Conservation (phyloP, 2,888 invertebrate species). For the Lithosia quadra region DNA sequence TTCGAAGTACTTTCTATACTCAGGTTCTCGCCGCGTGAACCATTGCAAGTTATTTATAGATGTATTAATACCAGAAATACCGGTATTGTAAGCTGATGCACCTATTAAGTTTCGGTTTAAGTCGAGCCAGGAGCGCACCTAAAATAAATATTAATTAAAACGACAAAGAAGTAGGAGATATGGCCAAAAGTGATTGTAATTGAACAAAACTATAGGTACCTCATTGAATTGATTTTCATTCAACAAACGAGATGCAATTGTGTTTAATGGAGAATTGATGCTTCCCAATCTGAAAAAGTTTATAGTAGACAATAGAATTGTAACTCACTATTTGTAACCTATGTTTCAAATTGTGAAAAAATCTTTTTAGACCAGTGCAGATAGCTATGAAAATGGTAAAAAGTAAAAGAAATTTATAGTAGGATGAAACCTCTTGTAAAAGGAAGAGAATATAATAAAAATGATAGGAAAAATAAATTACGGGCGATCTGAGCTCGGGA, state of each 20-base stretch:
- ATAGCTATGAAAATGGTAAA: too few relatives aligned
- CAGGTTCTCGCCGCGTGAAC: conserved; percentile 61
- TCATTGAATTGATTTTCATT: conserved; percentile 65
- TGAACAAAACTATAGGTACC: conserved; percentile 55
- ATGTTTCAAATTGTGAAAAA: too few relatives aligned
- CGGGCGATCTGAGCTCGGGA: too few relatives aligned
- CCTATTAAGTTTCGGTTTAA: conserved; percentile 59
- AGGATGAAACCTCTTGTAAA: too few relatives aligned
- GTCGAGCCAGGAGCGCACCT: conserved; percentile 72
- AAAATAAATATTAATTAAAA: background rate
- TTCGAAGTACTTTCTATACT: conserved; percentile 69
- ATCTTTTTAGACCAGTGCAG: too few relatives aligned
- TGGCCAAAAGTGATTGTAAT: background rate
- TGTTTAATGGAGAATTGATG: conserved; percentile 62
- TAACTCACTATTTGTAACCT: background rate
- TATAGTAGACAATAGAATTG: background rate
- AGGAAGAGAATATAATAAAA: too few relatives aligned
- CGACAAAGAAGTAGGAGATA: background rate
- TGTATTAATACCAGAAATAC: conserved; percentile 55
- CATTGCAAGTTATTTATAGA: conserved; percentile 66
- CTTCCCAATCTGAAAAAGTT: conserved; percentile 60
- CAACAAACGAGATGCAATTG: conserved; percentile 70
- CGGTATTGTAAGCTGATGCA: conserved; percentile 57
- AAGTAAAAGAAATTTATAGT: too few relatives aligned
- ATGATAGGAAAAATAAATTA: too few relatives aligned